Conservation (phyloP, 2,797 vertebrate genomes). For the Dicrostonyx torquatus region DNA sequence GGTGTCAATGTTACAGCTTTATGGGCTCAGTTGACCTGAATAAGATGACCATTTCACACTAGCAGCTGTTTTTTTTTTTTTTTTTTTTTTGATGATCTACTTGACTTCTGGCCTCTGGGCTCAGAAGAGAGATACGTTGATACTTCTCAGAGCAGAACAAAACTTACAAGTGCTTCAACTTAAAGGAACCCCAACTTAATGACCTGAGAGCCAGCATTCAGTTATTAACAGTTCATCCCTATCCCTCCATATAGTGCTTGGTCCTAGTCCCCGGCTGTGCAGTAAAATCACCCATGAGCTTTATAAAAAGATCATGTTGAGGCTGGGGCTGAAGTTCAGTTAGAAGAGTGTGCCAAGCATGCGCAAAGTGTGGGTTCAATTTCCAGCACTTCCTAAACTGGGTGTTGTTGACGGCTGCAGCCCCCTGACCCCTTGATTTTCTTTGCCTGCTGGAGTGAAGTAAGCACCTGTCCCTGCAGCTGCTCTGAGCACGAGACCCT, state of each 20-base stretch:
- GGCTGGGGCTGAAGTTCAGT: neutral
- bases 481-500: too few species aligned
- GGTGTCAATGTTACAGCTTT: neutral
- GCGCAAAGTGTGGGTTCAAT: neutral
- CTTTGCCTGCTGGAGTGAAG: too few species aligned
- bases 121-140: conserved; percentile 29
- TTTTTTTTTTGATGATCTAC: neutral
- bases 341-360: neutral
- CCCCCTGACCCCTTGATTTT: too few species aligned
- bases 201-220: neutral
- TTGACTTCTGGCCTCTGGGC: conserved; percentile 51
- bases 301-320: neutral
- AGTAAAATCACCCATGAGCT: neutral
- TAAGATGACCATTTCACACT: conserved; percentile 60
- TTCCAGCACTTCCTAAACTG: neutral
- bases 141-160: neutral
- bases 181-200: conserved; percentile 13
- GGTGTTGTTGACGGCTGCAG: neutral
- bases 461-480: too few species aligned
- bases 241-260: neutral
- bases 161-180: conserved; percentile 2
- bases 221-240: neutral
- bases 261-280: neutral
- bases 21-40: conserved; percentile 24
- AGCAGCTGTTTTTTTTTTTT: neutral